Evolutionary conservation across 2,888 invertebrate genomes (phyloP).

Genomic region (Entomobrya proxima): DNA sequence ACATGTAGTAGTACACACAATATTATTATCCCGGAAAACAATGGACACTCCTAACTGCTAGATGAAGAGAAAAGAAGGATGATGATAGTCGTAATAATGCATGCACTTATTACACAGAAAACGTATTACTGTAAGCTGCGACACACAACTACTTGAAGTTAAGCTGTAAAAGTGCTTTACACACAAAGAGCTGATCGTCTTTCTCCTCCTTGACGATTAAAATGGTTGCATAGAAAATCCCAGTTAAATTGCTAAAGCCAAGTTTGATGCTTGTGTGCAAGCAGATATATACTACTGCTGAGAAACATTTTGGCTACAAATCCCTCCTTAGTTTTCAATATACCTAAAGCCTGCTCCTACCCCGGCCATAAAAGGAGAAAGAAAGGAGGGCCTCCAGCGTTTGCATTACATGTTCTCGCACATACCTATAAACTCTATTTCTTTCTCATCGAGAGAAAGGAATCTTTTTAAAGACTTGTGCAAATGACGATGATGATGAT

Average conservation of each 20-base stretch:
- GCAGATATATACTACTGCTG: no score
- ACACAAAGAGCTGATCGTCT: constrained; percentile 9
- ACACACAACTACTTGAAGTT: neutral
- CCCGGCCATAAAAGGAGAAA: neutral
- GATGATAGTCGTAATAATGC: neutral
- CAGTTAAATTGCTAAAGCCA: constrained; percentile 2
- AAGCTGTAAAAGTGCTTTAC: constrained; percentile 1
- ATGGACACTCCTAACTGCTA: neutral
- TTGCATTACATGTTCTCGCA: neutral
- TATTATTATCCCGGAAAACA: neutral
- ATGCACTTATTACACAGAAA: no score
- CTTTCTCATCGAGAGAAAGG: no score
- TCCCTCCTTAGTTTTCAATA: no score
- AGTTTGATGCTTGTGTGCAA: neutral
- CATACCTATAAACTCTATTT: neutral
- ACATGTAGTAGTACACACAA: neutral
- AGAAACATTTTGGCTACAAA: no score
- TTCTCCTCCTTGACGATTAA: neutral
- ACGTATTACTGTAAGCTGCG: neutral
- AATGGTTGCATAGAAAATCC: constrained; percentile 12
- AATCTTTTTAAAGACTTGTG: neutral
- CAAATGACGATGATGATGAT: neutral
- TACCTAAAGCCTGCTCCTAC: neutral
- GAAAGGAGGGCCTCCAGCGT: neutral
- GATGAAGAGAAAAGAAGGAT: neutral